Conservation (phyloP, 2,797 vertebrate species). For the Falco biarmicus region DNA sequence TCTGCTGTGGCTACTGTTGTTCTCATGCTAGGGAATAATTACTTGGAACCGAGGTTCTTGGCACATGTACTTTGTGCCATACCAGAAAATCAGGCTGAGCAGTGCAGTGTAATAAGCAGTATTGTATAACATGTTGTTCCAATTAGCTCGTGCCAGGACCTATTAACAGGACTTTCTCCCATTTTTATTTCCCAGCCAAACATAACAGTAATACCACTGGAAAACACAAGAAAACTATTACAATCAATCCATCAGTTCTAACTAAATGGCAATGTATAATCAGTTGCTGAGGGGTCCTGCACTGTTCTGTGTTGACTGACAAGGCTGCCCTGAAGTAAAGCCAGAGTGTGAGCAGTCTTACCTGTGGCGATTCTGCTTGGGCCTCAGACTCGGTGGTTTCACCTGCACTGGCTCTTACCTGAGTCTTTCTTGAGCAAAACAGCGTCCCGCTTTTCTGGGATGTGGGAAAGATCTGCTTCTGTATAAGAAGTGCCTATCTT, state of each 20-base stretch:
- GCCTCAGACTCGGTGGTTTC: not conserved
- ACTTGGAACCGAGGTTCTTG: not conserved
- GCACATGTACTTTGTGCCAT: not conserved
- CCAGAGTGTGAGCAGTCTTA: not conserved
- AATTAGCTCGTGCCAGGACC: not conserved
- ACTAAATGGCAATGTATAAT: not conserved
- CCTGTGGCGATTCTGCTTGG: not conserved
- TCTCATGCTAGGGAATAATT: not conserved
- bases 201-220: not conserved
- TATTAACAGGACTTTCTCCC: slow-evolving; percentile 19
- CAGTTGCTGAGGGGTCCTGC: not conserved
- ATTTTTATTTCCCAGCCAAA: slow-evolving; percentile 33
- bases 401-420: not conserved
- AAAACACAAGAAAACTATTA: slow-evolving; percentile 6
- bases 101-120: not conserved
- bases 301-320: not conserved
- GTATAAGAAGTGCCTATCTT: not conserved
- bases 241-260: not conserved
- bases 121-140: not conserved
- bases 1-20: not conserved
- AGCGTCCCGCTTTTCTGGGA: fast-evolving
- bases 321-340: not conserved
- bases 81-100: slow-evolving; percentile 34
- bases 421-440: not conserved
- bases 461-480: not conserved